phyloP scores from a whole-genome alignment of 2,888 invertebrate genomes.

The Portevinia maculata region DNA sequence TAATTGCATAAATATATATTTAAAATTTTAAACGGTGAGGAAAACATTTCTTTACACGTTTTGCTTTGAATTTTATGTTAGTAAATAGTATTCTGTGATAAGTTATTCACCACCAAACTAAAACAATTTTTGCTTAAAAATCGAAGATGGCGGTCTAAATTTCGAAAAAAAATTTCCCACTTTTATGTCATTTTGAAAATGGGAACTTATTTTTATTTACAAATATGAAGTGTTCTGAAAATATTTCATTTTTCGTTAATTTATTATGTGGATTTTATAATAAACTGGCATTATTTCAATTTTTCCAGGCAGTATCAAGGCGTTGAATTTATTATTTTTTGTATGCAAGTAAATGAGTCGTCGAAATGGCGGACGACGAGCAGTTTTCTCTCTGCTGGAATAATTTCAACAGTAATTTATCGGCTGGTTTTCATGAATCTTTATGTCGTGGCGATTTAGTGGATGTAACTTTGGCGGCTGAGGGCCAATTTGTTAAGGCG shows the following conservation, averaged over 20 bases:
- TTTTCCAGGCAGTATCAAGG: constrained; percentile 23
- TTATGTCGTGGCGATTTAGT: constrained; percentile 88
- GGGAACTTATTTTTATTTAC: constrained; percentile 69
- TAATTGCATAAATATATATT: constrained; percentile 8
- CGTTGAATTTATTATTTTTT: constrained; percentile 42
- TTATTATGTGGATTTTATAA: background rate
- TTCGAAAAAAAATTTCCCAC: constrained; percentile 70
- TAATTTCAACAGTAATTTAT: constrained; percentile 89
- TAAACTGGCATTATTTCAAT: constrained; percentile 49
- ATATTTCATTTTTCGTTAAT: background rate
- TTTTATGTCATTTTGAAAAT: constrained; percentile 62
- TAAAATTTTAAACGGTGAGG: constrained; percentile 48
- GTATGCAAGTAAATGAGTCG: constrained; percentile 59
- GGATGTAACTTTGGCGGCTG: constrained; percentile 88
- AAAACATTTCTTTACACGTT: background rate
- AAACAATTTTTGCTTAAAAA: constrained; percentile 8
- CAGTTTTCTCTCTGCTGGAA: constrained; percentile 90
- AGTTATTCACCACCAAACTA: background rate
- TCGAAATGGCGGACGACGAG: constrained; percentile 89
- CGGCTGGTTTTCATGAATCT: constrained; percentile 88
- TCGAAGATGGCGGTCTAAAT: constrained; percentile 60
- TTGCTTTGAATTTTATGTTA: background rate
- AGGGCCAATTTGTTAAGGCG: constrained; percentile 88
- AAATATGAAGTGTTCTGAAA: constrained; percentile 16
- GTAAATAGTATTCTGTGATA: background rate